A percentile compares a stretch with the other conserved stretches of the same genome.
phyloP scores from a whole-genome alignment of 2,888 invertebrate species.

The Prosopocoilus inquinatus region DNA sequence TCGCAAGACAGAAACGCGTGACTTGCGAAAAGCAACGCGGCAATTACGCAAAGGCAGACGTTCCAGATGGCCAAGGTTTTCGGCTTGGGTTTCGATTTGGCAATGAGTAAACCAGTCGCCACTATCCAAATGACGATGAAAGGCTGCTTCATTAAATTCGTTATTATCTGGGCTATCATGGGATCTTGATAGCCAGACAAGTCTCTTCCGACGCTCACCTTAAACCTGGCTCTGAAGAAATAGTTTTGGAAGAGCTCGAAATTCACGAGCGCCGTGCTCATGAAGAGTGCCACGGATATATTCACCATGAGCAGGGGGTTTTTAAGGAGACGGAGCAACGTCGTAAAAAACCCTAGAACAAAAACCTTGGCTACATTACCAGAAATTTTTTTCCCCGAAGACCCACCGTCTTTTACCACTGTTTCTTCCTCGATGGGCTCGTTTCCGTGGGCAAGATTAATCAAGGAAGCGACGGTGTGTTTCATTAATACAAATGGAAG shows the following conservation, averaged over 20 bases:
- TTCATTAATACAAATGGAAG: slow-evolving; percentile 56
- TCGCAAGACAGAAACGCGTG: slow-evolving; percentile 42
- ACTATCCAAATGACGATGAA: slow-evolving; percentile 55
- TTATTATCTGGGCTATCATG: slow-evolving; percentile 53
- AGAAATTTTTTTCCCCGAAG: neutral
- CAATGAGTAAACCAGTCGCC: slow-evolving; percentile 56
- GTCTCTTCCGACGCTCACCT: slow-evolving; percentile 39
- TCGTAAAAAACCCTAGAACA: slow-evolving; percentile 49
- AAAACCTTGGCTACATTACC: slow-evolving; percentile 4
- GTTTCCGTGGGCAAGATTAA: slow-evolving; percentile 48
- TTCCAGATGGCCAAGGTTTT: slow-evolving; percentile 55
- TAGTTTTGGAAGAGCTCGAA: slow-evolving; percentile 56
- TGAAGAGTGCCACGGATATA: slow-evolving; percentile 52
- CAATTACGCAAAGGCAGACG: slow-evolving; percentile 48
- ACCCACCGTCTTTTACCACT: slow-evolving; percentile 27
- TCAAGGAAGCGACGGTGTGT: slow-evolving; percentile 57
- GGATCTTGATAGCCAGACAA: slow-evolving; percentile 56
- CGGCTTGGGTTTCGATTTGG: slow-evolving; percentile 54
- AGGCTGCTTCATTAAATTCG: slow-evolving; percentile 58
- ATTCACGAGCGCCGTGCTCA: slow-evolving; percentile 56
- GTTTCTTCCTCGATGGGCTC: slow-evolving; percentile 19
- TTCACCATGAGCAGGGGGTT: slow-evolving; percentile 59
- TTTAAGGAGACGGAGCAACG: slow-evolving; percentile 53
- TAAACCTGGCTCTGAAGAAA: slow-evolving; percentile 60
- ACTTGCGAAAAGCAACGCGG: slow-evolving; percentile 52